phyloP scores from a whole-genome alignment of 2,888 invertebrate species.

The Serrognathus titanus region DNA sequence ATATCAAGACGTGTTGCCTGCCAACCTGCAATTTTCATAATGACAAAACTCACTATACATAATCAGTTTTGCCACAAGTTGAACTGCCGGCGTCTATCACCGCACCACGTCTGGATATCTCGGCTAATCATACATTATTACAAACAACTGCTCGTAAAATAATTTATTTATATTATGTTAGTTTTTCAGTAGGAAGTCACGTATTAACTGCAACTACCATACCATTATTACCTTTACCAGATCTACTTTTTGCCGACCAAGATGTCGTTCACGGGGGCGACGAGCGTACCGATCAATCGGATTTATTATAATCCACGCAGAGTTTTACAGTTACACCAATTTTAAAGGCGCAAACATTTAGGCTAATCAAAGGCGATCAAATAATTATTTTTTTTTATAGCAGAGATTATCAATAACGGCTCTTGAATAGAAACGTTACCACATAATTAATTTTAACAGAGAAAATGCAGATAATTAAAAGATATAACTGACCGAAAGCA shows the following conservation, averaged over 20 bases:
- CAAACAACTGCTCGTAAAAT: slow-evolving; percentile 3
- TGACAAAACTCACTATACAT: slow-evolving; percentile 8
- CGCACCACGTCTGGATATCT: not conserved
- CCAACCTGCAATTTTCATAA: slow-evolving; percentile 10
- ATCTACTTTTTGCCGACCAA: not conserved
- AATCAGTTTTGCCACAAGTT: slow-evolving; percentile 9
- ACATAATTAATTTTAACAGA: no score
- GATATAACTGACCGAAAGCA: no score
- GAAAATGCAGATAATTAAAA: no score
- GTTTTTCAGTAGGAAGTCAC: slow-evolving; percentile 12
- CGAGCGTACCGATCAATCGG: no score
- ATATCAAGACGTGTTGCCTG: slow-evolving; percentile 7
- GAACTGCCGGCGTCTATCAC: not conserved
- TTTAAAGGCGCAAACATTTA: no score
- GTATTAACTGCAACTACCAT: not conserved
- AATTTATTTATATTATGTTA: slow-evolving; percentile 2
- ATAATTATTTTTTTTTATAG: no score
- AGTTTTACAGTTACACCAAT: no score
- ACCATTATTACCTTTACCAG: not conserved
- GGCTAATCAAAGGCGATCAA: no score
- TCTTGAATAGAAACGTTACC: no score
- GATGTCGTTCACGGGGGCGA: no score
- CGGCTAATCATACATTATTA: slow-evolving; percentile 12
- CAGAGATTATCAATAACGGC: no score
- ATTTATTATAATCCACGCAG: no score